phyloP scores from a whole-genome alignment of 2,888 invertebrate species.

The Tricholauxania praeusta region DNA sequence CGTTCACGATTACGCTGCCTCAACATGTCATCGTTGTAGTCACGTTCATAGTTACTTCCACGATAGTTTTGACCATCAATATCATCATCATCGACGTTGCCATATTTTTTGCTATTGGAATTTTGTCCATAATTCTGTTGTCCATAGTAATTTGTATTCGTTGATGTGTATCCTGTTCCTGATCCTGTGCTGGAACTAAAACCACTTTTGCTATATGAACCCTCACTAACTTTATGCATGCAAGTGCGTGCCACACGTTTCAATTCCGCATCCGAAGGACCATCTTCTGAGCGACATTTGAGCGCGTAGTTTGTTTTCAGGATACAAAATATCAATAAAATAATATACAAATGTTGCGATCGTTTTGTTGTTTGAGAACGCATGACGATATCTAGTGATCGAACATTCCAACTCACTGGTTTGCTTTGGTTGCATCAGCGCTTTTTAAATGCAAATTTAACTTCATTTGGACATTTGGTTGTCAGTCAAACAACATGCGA shows the following conservation, averaged over 20 bases:
- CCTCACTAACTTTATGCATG: conserved; percentile 66
- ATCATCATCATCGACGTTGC: conserved; percentile 47
- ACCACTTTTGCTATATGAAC: conserved; percentile 31
- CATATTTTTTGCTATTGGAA: conserved; percentile 31
- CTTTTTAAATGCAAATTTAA: neutral
- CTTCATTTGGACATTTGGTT: neutral
- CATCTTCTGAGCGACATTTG: conserved; percentile 73
- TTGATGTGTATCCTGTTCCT: conserved; percentile 22
- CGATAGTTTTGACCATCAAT: conserved; percentile 55
- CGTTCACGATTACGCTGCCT: conserved; percentile 49
- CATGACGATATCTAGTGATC: conserved; percentile 34
- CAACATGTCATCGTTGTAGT: conserved; percentile 41
- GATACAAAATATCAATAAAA: conserved; percentile 23
- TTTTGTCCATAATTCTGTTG: conserved; percentile 30
- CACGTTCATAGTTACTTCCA: conserved; percentile 42
- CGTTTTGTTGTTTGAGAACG: conserved; percentile 19
- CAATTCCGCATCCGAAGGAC: conserved; percentile 72
- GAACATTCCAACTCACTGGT: neutral
- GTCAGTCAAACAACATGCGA: conserved; percentile 33
- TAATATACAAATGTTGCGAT: conserved; percentile 30
- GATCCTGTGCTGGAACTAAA: conserved; percentile 23
- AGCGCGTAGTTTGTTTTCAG: conserved; percentile 52
- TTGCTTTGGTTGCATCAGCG: neutral
- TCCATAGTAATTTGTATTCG: conserved; percentile 30
- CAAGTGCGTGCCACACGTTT: conserved; percentile 73